Evolutionary conservation across 2,113 vertebrate species (phyloP).

Genomic region (Bos indicus): DNA sequence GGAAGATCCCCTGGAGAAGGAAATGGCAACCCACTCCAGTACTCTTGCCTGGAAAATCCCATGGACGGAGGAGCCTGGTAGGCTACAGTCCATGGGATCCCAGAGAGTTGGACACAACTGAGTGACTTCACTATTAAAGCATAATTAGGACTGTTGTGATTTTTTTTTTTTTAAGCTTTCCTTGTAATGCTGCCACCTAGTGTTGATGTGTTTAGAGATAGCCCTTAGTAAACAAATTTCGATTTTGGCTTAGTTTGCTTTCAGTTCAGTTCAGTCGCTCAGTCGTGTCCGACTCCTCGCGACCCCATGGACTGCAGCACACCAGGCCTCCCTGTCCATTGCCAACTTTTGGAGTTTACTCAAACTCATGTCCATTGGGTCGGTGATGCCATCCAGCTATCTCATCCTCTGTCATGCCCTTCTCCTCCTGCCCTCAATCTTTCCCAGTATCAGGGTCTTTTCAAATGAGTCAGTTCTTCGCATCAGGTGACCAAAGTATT

Average conservation of each 20-base stretch:
- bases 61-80: background rate
- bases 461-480: background rate
- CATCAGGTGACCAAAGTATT: background rate
- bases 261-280: background rate
- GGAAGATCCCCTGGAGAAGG: background rate
- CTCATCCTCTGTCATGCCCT: background rate
- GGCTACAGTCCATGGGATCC: background rate
- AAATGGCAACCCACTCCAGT: background rate
- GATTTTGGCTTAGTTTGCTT: background rate
- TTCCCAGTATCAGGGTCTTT: background rate
- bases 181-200: constrained; percentile 82
- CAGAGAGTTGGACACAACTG: background rate
- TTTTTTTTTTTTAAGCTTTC: background rate
- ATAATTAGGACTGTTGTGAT: background rate
- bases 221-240: background rate
- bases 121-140: background rate
- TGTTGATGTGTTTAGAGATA: constrained; percentile 64
- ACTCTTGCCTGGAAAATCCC: background rate
- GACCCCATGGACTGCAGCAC: background rate
- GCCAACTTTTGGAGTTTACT: background rate
- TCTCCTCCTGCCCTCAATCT: background rate
- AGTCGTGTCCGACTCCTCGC: background rate
- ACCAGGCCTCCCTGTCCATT: background rate
- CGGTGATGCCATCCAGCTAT: background rate
- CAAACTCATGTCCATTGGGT: background rate